Percentiles rank a stretch among this genome's conserved stretches.
Conservation (phyloP, 2,113 vertebrate species). For the Pluvianellus socialis region DNA sequence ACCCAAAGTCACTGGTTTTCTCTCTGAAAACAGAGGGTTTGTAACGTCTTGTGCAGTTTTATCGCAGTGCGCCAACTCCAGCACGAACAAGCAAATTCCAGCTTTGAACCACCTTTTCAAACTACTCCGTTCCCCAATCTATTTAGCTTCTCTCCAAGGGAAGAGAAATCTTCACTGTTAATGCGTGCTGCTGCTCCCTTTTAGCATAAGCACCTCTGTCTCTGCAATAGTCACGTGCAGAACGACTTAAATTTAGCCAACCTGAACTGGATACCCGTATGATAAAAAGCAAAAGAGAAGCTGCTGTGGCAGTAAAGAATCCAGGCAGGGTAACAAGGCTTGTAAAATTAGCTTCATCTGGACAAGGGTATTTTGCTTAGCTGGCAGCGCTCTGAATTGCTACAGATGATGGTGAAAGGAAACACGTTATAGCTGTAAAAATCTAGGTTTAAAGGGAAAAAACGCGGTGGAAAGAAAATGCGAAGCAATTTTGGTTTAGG, state of each 20-base stretch:
- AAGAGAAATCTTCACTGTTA: background rate
- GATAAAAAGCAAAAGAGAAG: background rate
- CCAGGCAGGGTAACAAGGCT: background rate
- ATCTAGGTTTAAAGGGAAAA: background rate
- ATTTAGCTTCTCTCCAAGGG: background rate
- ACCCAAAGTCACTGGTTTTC: background rate
- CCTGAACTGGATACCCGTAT: background rate
- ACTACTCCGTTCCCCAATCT: background rate
- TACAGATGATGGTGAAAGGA: background rate
- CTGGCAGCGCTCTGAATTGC: background rate
- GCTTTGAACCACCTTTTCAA: background rate
- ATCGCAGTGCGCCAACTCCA: background rate
- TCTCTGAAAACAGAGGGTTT: background rate
- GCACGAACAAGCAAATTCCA: background rate
- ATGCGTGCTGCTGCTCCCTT: rapidly evolving
- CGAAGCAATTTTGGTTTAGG: background rate
- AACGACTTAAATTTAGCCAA: background rate
- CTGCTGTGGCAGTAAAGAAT: background rate
- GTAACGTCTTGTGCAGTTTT: background rate
- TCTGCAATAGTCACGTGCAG: background rate
- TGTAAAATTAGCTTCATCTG: background rate
- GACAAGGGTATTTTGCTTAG: background rate
- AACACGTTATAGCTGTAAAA: background rate
- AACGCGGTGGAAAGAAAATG: background rate
- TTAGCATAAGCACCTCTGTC: background rate